Evolutionary conservation across 1,140 invertebrate genomes (phyloP).

Genomic region (Neodiprion virginianus): DNA sequence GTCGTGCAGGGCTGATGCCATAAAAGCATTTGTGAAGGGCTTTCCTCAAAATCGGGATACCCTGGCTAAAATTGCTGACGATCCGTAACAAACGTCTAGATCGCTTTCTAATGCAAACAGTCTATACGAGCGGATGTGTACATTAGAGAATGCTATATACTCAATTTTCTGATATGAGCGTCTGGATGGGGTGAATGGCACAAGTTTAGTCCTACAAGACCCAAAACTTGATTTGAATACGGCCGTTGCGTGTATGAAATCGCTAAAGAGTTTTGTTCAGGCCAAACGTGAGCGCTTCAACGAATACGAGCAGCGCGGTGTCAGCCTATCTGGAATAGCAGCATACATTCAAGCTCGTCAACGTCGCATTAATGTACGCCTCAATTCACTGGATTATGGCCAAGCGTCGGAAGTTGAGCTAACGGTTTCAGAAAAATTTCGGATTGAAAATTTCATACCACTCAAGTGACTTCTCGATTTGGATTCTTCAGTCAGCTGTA

Average conservation of each 20-base stretch:
- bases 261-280: not conserved
- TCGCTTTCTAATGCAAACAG: not conserved
- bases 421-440: not conserved
- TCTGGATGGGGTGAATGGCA: not conserved
- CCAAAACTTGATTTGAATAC: constrained; percentile 6
- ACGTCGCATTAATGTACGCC: not conserved
- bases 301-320: not conserved
- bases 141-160: not conserved
- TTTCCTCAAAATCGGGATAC: not conserved
- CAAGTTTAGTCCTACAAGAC: constrained; percentile 4
- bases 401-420: not conserved
- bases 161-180: not conserved
- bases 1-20: not conserved
- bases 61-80: not conserved
- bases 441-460: not conserved
- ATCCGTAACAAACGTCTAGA: constrained; percentile 15
- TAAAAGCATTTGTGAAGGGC: not conserved
- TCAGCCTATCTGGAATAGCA: not conserved
- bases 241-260: not conserved
- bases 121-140: not conserved
- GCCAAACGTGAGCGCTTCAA: not conserved
- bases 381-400: not conserved
- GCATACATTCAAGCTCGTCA: not conserved
- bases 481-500: not conserved
- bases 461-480: not conserved